phyloP scores from a whole-genome alignment of 2,888 invertebrate species.

The Erebia ligea region DNA sequence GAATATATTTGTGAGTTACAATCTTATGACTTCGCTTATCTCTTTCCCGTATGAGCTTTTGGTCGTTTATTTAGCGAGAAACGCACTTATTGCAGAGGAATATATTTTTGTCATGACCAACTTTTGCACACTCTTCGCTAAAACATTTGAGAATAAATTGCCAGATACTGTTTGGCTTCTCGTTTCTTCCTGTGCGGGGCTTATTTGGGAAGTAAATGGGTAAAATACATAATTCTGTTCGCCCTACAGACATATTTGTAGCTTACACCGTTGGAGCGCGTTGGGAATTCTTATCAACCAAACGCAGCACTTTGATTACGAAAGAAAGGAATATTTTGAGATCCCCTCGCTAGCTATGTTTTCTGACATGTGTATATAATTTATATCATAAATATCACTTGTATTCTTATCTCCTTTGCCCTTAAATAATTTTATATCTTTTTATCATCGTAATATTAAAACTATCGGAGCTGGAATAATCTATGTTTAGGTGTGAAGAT shows the following conservation, averaged over 20 bases:
- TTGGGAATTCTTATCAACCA: slow-evolving; percentile 77
- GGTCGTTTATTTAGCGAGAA: slow-evolving; percentile 14
- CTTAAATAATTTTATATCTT: neutral
- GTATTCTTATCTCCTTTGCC: neutral
- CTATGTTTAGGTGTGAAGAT: neutral
- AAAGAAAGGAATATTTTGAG: slow-evolving; percentile 79
- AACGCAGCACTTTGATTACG: slow-evolving; percentile 81
- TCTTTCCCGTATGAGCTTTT: slow-evolving; percentile 40
- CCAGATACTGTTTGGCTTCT: slow-evolving; percentile 15
- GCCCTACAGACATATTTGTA: slow-evolving; percentile 63
- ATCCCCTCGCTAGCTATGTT: slow-evolving; percentile 68
- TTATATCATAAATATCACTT: slow-evolving; percentile 41
- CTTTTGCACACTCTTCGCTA: slow-evolving; percentile 27
- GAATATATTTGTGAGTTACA: slow-evolving; percentile 45
- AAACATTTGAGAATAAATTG: slow-evolving; percentile 27
- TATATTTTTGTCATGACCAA: slow-evolving; percentile 32
- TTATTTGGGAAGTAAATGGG: slow-evolving; percentile 76
- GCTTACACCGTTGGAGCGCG: slow-evolving; percentile 59
- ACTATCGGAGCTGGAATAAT: neutral
- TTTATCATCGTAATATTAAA: neutral
- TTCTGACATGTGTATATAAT: slow-evolving; percentile 73
- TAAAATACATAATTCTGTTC: slow-evolving; percentile 67
- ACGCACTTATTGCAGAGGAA: slow-evolving; percentile 20
- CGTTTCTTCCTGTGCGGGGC: slow-evolving; percentile 22
- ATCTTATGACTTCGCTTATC: slow-evolving; percentile 42